A percentile compares a stretch with the other conserved stretches of the same genome.
These are phyloP conservation scores for Tribolium castaneum DNA, from an alignment of 1,140 invertebrate species.

Conservation along the genomic window DNA sequence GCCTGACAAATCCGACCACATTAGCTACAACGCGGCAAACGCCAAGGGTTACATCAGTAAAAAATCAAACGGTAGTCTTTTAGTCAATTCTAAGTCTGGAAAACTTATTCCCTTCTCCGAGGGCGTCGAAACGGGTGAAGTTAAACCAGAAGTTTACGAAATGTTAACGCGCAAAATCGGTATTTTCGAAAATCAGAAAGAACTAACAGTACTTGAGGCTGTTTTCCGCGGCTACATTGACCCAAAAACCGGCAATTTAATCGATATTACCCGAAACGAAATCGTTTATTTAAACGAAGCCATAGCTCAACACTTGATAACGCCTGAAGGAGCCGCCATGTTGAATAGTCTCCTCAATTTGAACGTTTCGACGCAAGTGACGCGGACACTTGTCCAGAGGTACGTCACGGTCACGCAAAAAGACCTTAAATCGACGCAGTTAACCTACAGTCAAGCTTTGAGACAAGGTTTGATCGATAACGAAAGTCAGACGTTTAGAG, in stretches of 20 bases:
- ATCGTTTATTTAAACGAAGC: slow-evolving; percentile 87
- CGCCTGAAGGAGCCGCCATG: slow-evolving; percentile 85
- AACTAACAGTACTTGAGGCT: slow-evolving; percentile 86
- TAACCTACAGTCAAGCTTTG: slow-evolving; percentile 83
- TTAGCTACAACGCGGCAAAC: slow-evolving; percentile 89
- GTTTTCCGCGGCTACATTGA: slow-evolving; percentile 86
- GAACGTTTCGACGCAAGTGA: slow-evolving; percentile 85
- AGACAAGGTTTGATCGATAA: slow-evolving; percentile 85
- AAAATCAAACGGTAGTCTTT: slow-evolving; percentile 76
- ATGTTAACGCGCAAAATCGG: slow-evolving; percentile 87
- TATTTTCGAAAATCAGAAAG: slow-evolving; percentile 78
- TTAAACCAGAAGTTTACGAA: slow-evolving; percentile 83
- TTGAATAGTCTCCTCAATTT: slow-evolving; percentile 86
- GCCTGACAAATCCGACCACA: slow-evolving; percentile 80
- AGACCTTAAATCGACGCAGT: slow-evolving; percentile 70
- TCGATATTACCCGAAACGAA: slow-evolving; percentile 81
- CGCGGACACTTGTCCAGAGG: slow-evolving; percentile 83
- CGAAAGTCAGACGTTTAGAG: slow-evolving; percentile 79
- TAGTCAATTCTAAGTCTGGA: slow-evolving; percentile 79
- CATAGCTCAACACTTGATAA: slow-evolving; percentile 85
- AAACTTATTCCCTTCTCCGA: slow-evolving; percentile 79
- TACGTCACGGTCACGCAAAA: slow-evolving; percentile 79
- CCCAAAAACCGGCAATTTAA: slow-evolving; percentile 85
- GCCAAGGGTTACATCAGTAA: slow-evolving; percentile 82
- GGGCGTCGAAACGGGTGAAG: slow-evolving; percentile 73